These are phyloP conservation scores for Drosophila paulistorum DNA, from an alignment of 1,140 invertebrate species.

Conservation along the genomic window DNA sequence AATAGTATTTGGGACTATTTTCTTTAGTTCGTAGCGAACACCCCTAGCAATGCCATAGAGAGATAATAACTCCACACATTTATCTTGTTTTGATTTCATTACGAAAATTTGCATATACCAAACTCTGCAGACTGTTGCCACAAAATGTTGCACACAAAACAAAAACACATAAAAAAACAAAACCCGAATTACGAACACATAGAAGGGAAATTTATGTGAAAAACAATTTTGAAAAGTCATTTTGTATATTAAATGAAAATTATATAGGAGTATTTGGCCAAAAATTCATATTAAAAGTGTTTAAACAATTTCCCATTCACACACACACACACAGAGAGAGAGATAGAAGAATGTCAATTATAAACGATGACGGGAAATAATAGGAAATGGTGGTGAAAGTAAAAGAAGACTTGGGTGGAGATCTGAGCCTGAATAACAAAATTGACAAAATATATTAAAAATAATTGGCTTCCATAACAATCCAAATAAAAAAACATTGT, in stretches of 20 bases:
- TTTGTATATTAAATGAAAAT: slow-evolving; percentile 19
- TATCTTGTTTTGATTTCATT: slow-evolving; percentile 38
- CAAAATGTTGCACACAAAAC: slow-evolving; percentile 5
- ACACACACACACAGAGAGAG: background rate
- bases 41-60: background rate
- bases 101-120: slow-evolving; percentile 26
- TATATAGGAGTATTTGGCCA: slow-evolving; percentile 17
- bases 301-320: slow-evolving; percentile 42
- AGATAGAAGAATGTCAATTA: slow-evolving; percentile 43
- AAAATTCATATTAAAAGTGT: slow-evolving; percentile 45
- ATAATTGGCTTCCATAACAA: slow-evolving; percentile 24
- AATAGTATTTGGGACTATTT: background rate
- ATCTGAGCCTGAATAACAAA: slow-evolving; percentile 16
- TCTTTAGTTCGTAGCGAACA: background rate
- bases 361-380: slow-evolving; percentile 39
- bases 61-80: slow-evolving; percentile 9
- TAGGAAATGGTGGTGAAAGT: background rate
- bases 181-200: background rate
- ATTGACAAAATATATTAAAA: slow-evolving; percentile 46
- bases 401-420: background rate
- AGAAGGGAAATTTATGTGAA: slow-evolving; percentile 23
- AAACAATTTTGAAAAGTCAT: slow-evolving; percentile 38
- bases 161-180: background rate
- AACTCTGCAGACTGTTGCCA: slow-evolving; percentile 13
- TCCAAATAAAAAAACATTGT: slow-evolving; percentile 21